Base-by-base conservation (phyloP, 2,113 vertebrate genomes). In the Noctilio leporinus region DNA sequence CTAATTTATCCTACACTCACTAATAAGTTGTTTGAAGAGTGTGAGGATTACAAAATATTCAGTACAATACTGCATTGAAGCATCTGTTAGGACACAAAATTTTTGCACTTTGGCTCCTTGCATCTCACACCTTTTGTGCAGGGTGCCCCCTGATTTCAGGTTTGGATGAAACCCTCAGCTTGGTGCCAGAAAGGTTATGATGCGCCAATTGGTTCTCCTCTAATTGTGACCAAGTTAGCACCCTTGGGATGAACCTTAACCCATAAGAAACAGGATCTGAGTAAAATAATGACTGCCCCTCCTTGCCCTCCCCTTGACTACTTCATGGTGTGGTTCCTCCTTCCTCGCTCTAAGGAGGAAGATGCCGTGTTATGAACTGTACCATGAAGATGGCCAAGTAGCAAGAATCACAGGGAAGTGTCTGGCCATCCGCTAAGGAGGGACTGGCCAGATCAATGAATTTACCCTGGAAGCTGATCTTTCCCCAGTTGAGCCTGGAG, bases 341-440 rank as follows among this genome's bases (percentile, higher is more conserved):
- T 76, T 12, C 20, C 5, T 92, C n/a, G 24, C 6, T 86, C 5
- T 45, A 65, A 51, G 6, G 17, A 30, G 24, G 59, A 62, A 51
- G 11, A 43, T 20, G 35, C 1, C 28, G 1, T 4, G 10, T 45
- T 28, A 4, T 67, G 19, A 7, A 1, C 10, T 82, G 1, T 10
- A 4, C 40, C 10, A 0, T 26, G 49, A 15, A 45, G 14, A 73
- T 67, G 5, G 35, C 9, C 8, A 43, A 10, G 55, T 67, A 38
- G 12, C 10, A 9, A 30, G 35, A 35, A 38, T 51, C 26, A 67
- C 55, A 73, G 43, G n/a, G 12, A 22, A 80, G 49, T 1, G 4
- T 57, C 19, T 57, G 17, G 7, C 30, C 45, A 33, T 28, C 1
- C 80, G 12, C 2, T 17, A 45, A 24, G 22, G 22, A 81, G 30